Conservation (phyloP, 2,113 vertebrate genomes). For the Nesogale talazaci region DNA sequence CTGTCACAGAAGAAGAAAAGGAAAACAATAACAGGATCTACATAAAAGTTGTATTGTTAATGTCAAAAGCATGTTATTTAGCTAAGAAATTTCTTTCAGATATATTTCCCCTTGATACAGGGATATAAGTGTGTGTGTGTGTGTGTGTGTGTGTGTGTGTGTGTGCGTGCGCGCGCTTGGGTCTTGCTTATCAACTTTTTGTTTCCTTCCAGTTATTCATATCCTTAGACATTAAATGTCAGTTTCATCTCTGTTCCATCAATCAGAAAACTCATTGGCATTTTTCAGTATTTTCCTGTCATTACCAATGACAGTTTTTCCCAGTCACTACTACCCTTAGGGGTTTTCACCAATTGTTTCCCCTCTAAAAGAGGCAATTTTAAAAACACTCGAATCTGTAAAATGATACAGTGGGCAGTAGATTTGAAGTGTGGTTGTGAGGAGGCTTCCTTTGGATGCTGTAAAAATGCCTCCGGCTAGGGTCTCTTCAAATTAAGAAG, state of each 20-base stretch:
- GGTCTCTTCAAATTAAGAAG: slow-evolving; percentile 43
- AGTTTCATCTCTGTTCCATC: not conserved
- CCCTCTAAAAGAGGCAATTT: slow-evolving; percentile 62
- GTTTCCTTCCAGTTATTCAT: not conserved
- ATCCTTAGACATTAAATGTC: slow-evolving; percentile 1
- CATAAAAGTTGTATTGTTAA: not conserved
- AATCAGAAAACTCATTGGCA: slow-evolving; percentile 14
- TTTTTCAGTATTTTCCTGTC: slow-evolving; percentile 27
- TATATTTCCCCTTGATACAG: not conserved
- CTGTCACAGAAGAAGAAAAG: not conserved
- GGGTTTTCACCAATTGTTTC: slow-evolving; percentile 25
- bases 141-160: too few species aligned
- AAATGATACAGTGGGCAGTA: slow-evolving; percentile 20
- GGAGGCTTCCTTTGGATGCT: not conserved
- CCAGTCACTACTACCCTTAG: not conserved
- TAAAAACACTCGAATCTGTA: slow-evolving; percentile 66
- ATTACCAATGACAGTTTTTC: not conserved
- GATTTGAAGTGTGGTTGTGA: not conserved
- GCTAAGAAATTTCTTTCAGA: not conserved
- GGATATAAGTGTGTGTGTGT: rapidly evolving
- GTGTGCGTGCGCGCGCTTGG: not conserved
- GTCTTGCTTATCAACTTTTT: not conserved
- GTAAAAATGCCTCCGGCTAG: slow-evolving; percentile 25
- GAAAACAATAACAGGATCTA: not conserved
- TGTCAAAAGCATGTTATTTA: not conserved